These are phyloP conservation scores for Buceros bicornis DNA, from an alignment of 2,797 vertebrate genomes.

Conservation along the genomic window DNA sequence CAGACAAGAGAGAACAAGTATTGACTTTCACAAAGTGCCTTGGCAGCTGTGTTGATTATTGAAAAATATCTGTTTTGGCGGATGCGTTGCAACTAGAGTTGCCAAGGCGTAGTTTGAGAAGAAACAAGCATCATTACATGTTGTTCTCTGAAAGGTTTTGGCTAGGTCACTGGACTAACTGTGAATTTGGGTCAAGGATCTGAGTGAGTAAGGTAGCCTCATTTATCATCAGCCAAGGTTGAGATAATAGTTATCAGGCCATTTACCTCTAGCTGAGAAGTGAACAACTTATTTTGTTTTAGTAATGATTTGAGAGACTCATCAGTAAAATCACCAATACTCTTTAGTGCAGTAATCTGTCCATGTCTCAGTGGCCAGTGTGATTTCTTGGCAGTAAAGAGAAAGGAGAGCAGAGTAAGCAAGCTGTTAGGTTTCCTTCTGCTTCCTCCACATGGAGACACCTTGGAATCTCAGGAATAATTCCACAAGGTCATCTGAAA, in stretches of 20 bases:
- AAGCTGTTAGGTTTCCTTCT: background rate
- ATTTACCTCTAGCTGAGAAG: constrained; percentile 74
- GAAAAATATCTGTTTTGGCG: constrained; percentile 42
- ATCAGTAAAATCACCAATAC: constrained; percentile 79
- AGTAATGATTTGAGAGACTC: constrained; percentile 76
- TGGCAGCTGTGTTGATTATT: constrained; percentile 41
- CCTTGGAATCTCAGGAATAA: constrained; percentile 21
- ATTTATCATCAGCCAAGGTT: constrained; percentile 74
- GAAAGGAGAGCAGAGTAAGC: background rate
- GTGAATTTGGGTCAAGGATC: constrained; percentile 78
- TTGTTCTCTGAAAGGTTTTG: constrained; percentile 49
- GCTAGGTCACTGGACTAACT: constrained; percentile 55
- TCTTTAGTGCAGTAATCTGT: constrained; percentile 55
- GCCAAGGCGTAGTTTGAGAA: constrained; percentile 45
- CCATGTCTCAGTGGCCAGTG: background rate
- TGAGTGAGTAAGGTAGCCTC: constrained; percentile 27
- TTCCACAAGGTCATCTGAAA: constrained; percentile 12
- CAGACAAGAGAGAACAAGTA: background rate
- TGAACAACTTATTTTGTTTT: constrained; percentile 76
- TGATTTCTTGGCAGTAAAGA: background rate
- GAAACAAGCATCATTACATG: constrained; percentile 71
- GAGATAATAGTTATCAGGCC: constrained; percentile 73
- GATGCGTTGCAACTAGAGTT: constrained; percentile 66
- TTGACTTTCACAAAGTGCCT: constrained; percentile 26
- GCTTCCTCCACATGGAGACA: background rate